Evolutionary conservation across 1,140 invertebrate species (phyloP), one percentile per base, ranked within the genome.

Genomic region (Drosophila truncata): DNA sequence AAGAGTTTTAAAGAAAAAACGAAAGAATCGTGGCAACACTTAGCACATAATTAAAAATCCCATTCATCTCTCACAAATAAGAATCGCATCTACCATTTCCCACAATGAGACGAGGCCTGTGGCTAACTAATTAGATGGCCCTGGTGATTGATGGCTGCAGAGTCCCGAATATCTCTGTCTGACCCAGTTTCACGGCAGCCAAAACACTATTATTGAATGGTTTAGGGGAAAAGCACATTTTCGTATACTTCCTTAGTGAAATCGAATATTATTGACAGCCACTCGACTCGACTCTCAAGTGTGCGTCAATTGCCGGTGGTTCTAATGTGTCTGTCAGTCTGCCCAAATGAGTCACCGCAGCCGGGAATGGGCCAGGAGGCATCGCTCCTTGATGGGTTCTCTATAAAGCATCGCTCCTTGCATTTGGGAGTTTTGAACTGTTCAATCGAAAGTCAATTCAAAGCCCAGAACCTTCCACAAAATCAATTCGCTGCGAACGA

Each of bases 251-350:
- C 18, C 31, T 33, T 11, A 33, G n/a, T 31, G 31, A 72, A 81
- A 55, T 78, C 62, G 55, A 78, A 64, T 55, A 83, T 80, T 84
- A 88, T 88, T 88, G 84, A 80, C 84, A 88, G 80, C 72, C 84
- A 84, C 84, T 87, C 80, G 76, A 42, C 49, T 63, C 80, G 73
- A 46, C 49, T 63, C 71, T 54, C 67, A 71, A 80, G 77, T 62
- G 72, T 83, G 73, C 85, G 84, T 88, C 84, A 88, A 90, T 84
- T 61, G 69, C 55, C 20, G 39, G 49, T 29, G 42, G 60, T 46
- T 67, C 52, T 83, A 67, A 66, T 66, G 66, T 54, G 52, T 60
- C 78, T 80, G 77, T 85, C 67, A 63, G 33, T 39, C 49, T 35
- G 52, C 59, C 14, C 7, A 13, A 16, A 37, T 82, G 80, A 82